phyloP scores from a whole-genome alignment of 2,113 vertebrate species.

The Pachycephala philippinensis region DNA sequence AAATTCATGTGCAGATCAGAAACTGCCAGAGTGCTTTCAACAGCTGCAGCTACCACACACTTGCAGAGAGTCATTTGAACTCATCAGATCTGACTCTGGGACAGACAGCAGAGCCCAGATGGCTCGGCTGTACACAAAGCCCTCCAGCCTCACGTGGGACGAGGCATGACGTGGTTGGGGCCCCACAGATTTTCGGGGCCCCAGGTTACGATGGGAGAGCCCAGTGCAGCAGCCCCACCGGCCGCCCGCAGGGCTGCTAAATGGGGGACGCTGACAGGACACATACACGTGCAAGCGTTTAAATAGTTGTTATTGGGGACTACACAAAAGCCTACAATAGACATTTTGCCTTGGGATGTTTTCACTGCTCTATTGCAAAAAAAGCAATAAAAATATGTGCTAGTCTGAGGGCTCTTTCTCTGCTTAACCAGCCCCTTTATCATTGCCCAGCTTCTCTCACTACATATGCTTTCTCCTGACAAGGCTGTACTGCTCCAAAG shows the following conservation, averaged over 20 bases:
- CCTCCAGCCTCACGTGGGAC: neutral
- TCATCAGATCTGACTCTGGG: neutral
- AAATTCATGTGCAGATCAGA: conserved; percentile 43
- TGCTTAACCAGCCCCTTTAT: conserved; percentile 8
- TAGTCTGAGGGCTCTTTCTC: neutral
- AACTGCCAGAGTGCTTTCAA: neutral
- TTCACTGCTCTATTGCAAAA: neutral
- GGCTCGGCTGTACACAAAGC: neutral
- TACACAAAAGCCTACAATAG: conserved; percentile 1
- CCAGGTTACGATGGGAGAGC: neutral
- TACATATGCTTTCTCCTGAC: neutral
- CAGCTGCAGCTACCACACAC: conserved; percentile 37
- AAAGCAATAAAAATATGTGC: conserved; percentile 15
- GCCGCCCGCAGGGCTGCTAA: rapidly evolving
- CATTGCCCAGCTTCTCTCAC: neutral
- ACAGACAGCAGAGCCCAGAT: neutral
- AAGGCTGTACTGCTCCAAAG: neutral
- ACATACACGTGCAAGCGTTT: neutral
- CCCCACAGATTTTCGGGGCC: neutral
- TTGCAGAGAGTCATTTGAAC: conserved; percentile 8
- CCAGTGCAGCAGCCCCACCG: rapidly evolving
- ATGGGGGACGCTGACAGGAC: neutral
- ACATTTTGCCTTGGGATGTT: conserved; percentile 31
- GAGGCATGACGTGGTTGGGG: neutral
- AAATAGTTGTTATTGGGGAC: neutral